phyloP scores from a whole-genome alignment of 1,140 invertebrate species.

The Ceratina japonica region DNA sequence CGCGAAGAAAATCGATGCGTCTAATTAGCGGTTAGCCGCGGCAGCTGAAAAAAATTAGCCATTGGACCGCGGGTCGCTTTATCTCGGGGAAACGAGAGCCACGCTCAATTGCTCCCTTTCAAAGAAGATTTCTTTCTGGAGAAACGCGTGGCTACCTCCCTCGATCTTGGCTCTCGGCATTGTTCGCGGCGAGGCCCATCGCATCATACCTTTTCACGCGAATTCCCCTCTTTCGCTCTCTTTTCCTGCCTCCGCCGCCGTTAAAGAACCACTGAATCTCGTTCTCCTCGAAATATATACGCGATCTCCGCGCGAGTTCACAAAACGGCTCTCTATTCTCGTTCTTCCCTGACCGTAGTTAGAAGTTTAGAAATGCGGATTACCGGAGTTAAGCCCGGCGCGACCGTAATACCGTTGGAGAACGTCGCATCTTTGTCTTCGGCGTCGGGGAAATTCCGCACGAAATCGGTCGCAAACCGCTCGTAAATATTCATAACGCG shows the following conservation, averaged over 20 bases:
- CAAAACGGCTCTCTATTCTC: too few relatives aligned
- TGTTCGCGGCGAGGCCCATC: slow-evolving; percentile 20
- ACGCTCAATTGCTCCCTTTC: slow-evolving; percentile 35
- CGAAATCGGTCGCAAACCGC: slow-evolving; percentile 21
- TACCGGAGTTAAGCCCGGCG: too few relatives aligned
- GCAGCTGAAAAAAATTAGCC: neutral
- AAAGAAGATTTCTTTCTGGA: slow-evolving; percentile 18
- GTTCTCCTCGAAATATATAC: too few relatives aligned
- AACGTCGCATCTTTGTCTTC: too few relatives aligned
- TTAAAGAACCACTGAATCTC: neutral
- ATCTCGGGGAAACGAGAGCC: neutral
- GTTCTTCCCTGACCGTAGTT: too few relatives aligned
- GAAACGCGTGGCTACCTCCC: slow-evolving; percentile 17
- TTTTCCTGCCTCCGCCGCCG: neutral
- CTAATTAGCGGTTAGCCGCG: neutral
- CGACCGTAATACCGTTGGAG: too few relatives aligned
- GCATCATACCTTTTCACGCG: neutral
- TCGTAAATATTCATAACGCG: slow-evolving; percentile 52
- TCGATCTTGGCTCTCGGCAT: slow-evolving; percentile 23
- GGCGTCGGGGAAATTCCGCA: neutral
- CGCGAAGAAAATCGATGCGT: neutral
- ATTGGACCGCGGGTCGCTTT: neutral
- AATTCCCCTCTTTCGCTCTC: slow-evolving; percentile 5
- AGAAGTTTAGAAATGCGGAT: too few relatives aligned
- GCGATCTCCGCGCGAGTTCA: too few relatives aligned